Base-by-base conservation (phyloP, 1,140 invertebrate genomes). In the Charaxes varanes region DNA sequence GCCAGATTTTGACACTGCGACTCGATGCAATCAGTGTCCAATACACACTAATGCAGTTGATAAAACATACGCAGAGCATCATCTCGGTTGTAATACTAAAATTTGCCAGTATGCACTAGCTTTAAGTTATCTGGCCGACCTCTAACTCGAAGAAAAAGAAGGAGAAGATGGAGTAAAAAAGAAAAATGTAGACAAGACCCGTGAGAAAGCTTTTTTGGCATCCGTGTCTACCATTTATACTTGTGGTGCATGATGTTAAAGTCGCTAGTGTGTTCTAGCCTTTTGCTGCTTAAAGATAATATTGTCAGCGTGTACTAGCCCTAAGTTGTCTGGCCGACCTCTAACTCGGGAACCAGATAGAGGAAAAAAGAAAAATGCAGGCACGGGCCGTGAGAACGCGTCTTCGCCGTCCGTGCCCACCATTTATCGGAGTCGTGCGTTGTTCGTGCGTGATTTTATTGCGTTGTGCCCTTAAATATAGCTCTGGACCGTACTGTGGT, bases 341-440 rank as follows among this genome's bases (percentile, higher is more conserved):
- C 70, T 79, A 82, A 74, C 74, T 79, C 62, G 69, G 69, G 70
- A 77, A 73, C 69, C 54, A 74, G 67, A 74, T 66, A 66, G 67
- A 70, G 74, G 61, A 79, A 79, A 82, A 79, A 60, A 72, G 66
- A 58, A 59, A 62, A 65, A 67, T 62, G 55, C 62, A 64, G 63
- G 74, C 73, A 74, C 74, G 74, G 78, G 78, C 78, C 78, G 78
- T 82, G 78, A 82, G 78, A 82, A 80, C 74, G 69, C 66, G 68
- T 71, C 78, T 76, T 67, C 67, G 59, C 48, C 54, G 62, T 56
- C 52, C 49, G 54, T 59, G 54, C 58, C 68, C 60, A 66, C 74
- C 74, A 82, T 82, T 80, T 80, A 82, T 82, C 78, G 80, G 69
- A 64, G 73, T 80, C 78, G 78, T 82, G 78, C 69, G 64, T 78